Evolutionary conservation across 2,888 invertebrate species (phyloP).

Genomic region (Quadroppia sp.): DNA sequence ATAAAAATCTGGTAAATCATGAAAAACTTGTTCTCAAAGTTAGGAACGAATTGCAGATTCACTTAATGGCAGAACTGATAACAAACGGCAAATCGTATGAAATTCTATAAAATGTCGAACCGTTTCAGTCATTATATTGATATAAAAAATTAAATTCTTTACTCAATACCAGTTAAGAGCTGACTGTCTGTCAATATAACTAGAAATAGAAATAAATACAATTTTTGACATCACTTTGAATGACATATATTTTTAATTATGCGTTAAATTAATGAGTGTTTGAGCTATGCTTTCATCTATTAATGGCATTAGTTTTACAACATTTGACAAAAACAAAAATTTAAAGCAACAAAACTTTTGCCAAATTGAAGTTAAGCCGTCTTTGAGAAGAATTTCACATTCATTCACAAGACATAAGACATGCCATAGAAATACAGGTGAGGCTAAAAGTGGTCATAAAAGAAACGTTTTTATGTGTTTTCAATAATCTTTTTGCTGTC

Average conservation of each 20-base stretch:
- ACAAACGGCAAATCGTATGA: constrained; percentile 6
- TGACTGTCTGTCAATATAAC: too few species aligned
- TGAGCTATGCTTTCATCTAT: background rate
- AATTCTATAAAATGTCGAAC: constrained; percentile 7
- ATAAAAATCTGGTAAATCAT: constrained; percentile 16
- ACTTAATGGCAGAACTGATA: constrained; percentile 32
- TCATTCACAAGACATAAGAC: background rate
- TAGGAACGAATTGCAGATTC: background rate
- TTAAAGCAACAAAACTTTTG: background rate
- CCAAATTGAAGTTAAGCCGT: background rate
- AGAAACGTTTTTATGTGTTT: background rate
- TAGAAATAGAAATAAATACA: background rate
- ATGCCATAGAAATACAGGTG: background rate
- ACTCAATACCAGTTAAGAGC: background rate
- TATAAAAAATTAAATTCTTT: background rate
- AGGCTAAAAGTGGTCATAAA: constrained; percentile 2
- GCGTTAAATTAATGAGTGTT: background rate
- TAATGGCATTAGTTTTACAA: background rate
- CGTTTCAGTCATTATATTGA: background rate
- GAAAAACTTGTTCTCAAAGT: constrained; percentile 24
- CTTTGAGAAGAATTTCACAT: background rate
- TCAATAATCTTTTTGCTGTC: background rate
- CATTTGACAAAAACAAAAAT: background rate
- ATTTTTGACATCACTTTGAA: background rate
- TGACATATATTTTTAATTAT: background rate